Evolutionary conservation across 2,888 invertebrate species (phyloP).

Genomic region (Opisthograptis luteolata): DNA sequence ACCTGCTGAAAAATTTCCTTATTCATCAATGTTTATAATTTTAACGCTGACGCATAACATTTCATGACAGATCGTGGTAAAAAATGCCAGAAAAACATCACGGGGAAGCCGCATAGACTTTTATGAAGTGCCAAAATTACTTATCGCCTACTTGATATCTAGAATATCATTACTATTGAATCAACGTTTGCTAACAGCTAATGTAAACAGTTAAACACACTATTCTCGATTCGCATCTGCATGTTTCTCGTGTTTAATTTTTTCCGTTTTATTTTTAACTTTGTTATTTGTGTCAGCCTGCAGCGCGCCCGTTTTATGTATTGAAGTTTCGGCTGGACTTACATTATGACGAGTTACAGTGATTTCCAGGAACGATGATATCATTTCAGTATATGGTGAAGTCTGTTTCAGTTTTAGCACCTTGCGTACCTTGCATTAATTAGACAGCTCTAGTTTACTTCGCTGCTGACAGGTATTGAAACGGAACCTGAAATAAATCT

Average conservation of each 20-base stretch:
- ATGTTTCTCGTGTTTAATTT: slow-evolving; percentile 48
- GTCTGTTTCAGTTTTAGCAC: slow-evolving; percentile 24
- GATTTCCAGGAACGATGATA: slow-evolving; percentile 41
- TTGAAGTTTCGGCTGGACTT: slow-evolving; percentile 33
- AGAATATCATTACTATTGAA: slow-evolving; percentile 2
- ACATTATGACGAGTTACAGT: slow-evolving; percentile 38
- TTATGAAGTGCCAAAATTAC: neutral
- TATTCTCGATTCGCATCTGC: slow-evolving; percentile 31
- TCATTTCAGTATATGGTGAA: slow-evolving; percentile 28
- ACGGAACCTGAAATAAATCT: slow-evolving; percentile 1
- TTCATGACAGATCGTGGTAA: too few relatives aligned
- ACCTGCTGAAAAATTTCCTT: too few relatives aligned
- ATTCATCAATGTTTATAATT: too few relatives aligned
- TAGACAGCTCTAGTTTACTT: slow-evolving; percentile 4
- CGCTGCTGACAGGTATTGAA: neutral
- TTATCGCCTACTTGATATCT: slow-evolving; percentile 9
- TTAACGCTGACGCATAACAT: slow-evolving; percentile 4
- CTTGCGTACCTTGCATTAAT: slow-evolving; percentile 16
- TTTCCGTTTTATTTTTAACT: slow-evolving; percentile 54
- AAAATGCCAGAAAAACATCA: too few relatives aligned
- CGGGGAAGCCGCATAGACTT: slow-evolving; percentile 11
- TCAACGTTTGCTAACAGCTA: slow-evolving; percentile 26
- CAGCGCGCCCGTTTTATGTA: slow-evolving; percentile 21
- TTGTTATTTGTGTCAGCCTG: slow-evolving; percentile 57
- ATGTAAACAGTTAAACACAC: slow-evolving; percentile 14